Base-by-base conservation (phyloP, 2,113 vertebrate genomes). In the Tachycineta bicolor region DNA sequence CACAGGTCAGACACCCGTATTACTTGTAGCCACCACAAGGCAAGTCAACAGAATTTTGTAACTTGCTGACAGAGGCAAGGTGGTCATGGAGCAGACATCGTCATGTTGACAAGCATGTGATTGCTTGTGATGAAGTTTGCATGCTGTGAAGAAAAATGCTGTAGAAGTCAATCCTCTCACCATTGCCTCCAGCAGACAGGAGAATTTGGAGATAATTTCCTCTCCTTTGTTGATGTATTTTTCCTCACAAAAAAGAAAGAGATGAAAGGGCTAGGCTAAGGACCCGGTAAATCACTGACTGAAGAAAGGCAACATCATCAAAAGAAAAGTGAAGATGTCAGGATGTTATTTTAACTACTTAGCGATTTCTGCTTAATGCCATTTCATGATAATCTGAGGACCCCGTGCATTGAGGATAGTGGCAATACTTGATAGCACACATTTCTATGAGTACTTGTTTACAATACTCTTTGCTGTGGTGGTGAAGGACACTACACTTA, bases 231-330 rank as follows among this genome's bases (percentile, higher is more conserved):
- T 90, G 64, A 43, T 8, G 8, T 16, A 33, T 84, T 86, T 76
- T 95, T 86, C 12, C 43, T 83, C 79, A 67, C 43, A 80, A 49
- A 24, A 86, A 79, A 85, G 17, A 59, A 63, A 69, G 69, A 68
- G 19, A 52, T 52, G 20, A 92, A 77, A 88, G 33, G n/a, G 13
- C 11, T 76, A 64, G 59, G 59, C 26, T 21, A 63, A 90, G 31
- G 37, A 88, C 12, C 43, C 70, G 80, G 80, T 65, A 83, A 73
- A 83, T 69, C 26, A 47, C 8, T 80, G 46, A 22, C 22, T 58
- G 47, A 53, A 69, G 41, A 90, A 94, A 83, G 53, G 46, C n/a
- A 79, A 37, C 23, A 39, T 58, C 43, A 43, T 24, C 21, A 50
- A 68, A 39, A 90, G 17, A 73, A 83, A 83, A 58, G 14, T 1